Percentiles rank a stretch among this genome's conserved stretches.
Evolutionary conservation across 2,888 invertebrate genomes (phyloP).

Genomic region (Leptothorax acervorum): DNA sequence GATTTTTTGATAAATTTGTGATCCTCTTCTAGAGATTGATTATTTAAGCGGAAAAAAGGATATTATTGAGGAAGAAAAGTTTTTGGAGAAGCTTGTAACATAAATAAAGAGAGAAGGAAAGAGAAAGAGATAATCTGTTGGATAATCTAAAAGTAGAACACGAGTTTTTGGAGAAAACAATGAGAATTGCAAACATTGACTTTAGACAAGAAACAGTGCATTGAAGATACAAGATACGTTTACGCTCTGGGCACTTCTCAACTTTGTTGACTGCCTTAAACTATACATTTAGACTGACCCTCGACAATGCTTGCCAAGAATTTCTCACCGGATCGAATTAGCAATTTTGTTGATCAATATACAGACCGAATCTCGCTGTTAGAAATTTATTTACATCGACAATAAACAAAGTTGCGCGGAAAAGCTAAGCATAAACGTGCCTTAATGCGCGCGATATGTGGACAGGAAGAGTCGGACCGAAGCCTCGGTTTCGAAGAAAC

Average conservation of each 20-base stretch:
- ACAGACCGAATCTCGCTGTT: neutral
- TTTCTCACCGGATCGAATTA: constrained; percentile 11
- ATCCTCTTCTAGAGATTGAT: neutral
- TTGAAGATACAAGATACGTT: neutral
- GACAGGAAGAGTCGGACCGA: no score
- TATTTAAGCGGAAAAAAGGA: no score
- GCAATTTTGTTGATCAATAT: constrained; percentile 22
- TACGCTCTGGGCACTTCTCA: neutral
- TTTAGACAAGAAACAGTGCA: neutral
- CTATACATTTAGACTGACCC: constrained; percentile 21
- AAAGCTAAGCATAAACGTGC: neutral
- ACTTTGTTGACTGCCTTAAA: constrained; percentile 1
- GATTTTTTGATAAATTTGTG: neutral
- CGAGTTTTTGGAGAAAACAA: neutral
- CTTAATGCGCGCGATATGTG: neutral
- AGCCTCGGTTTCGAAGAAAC: constrained; percentile 18
- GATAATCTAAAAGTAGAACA: neutral
- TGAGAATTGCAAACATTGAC: neutral
- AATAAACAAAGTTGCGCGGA: neutral
- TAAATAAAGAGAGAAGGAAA: neutral
- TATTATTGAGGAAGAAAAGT: neutral
- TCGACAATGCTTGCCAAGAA: constrained; percentile 20
- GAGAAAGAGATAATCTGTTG: neutral
- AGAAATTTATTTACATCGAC: neutral
- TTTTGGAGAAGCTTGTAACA: neutral